Conservation (phyloP, 2,888 invertebrate genomes). For the Dynastes hyllus region DNA sequence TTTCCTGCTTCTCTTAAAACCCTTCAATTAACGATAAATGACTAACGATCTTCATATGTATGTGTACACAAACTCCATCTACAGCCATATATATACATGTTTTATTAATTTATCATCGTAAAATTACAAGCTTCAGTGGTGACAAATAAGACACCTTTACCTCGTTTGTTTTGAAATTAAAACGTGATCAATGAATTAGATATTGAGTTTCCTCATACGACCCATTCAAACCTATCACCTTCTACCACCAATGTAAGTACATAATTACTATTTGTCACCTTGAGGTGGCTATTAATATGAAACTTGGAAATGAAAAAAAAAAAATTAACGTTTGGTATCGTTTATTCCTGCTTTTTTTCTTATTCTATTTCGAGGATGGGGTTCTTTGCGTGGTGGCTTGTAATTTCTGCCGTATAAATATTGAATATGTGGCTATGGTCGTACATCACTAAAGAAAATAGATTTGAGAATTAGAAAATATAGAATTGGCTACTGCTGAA, state of each 20-base stretch:
- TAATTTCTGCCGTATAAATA: neutral
- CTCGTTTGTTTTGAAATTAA: conserved; percentile 57
- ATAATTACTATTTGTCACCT: neutral
- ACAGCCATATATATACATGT: neutral
- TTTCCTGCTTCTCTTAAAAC: no score
- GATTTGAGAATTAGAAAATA: no score
- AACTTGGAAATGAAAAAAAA: no score
- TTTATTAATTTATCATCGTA: conserved; percentile 22
- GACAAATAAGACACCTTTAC: conserved; percentile 57
- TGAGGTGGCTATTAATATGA: neutral
- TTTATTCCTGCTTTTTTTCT: neutral
- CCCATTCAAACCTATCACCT: no score
- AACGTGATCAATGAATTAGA: conserved; percentile 60
- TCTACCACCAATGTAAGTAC: neutral
- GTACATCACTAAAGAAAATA: no score
- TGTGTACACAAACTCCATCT: no score
- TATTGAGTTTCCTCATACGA: conserved; percentile 33
- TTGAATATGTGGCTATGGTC: no score
- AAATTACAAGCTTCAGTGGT: conserved; percentile 50
- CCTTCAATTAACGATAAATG: no score
- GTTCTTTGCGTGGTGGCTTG: neutral
- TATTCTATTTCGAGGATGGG: no score
- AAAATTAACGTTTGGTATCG: neutral
- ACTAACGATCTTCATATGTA: no score
- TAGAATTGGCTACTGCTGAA: no score